Evolutionary conservation across 2,797 vertebrate species (phyloP), one percentile per base, ranked within the genome.

Genomic region (Neosilurus mollespiculum): DNA sequence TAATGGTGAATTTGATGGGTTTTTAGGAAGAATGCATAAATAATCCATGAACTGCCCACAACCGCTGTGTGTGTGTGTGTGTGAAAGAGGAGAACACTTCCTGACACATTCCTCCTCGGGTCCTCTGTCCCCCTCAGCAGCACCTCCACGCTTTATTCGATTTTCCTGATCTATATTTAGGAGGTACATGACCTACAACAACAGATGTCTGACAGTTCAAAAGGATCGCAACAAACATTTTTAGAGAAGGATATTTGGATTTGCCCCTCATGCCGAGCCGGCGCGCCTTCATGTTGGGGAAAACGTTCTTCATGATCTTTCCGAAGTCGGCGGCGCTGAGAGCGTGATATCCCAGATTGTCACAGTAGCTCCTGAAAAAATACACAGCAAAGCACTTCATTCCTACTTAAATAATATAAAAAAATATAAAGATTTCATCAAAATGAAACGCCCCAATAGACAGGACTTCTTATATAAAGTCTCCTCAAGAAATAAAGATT

Each of bases 241-340:
- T 88, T 91, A 92, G 83, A 11, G 89, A 94, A 99, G 97, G 98
- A 99, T 99, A 99, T 99, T 99, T 99, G 79, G 98, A 99, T 97
- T 99, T 99, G 92, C 98, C 98, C 94, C 98, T 96, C 92, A 98
- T 99, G 94, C 98, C 98, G 86, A 99, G 96, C 87, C 98, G 97
- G 87, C 98, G 97, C 12, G 98, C 98, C 94, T 99, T 99, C 98
- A 99, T 99, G 93, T 98, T 99, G 64, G 98, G 98, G 94, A 99
- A 99, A 88, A 99, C 97, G 22, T 99, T 99, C 94, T 99, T 99
- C 98, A 99, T 99, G 91, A 99, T 99, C 94, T 99, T 99, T 86
- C 98, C 98, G 85, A 99, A 99, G 92, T 99, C 98, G 83, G 98
- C 98, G 84, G 98, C 97, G 90, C 98, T 99, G 92, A 99, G 94